Evolutionary conservation across 2,113 vertebrate genomes (phyloP), one percentile per base, ranked within the genome.

Genomic region (Colossoma macropomum): DNA sequence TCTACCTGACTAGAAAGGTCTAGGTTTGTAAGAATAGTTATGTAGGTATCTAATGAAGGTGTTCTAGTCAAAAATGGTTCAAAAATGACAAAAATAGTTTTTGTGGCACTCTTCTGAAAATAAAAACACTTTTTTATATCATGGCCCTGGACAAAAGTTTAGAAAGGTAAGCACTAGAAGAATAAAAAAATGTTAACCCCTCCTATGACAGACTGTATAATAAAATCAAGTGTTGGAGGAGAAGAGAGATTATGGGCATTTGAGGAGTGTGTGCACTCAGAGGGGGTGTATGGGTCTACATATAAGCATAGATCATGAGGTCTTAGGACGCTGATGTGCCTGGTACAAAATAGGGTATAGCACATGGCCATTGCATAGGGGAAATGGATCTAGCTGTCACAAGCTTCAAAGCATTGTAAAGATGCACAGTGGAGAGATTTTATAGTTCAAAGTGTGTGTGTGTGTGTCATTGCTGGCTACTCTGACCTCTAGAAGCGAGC

Each of bases 401-500:
- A 76, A 52, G 30, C 50, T 75, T 75, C 13, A 48, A 54, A 62
- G 50, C 56, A 45, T 25, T 25, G 15, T n/a, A 41, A 45, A 45
- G 21, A 41, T 59, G 21, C 56, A n/a, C 56, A 59, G 23, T 1
- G n/a, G 23, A 7, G 56, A n/a, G 56, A 23, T 59, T 59, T 23
- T 23, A 59, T 59, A 59, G 56, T 59, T 60, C 16, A 27, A 56
- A 38, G 32, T 63, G 75, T 60, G 74, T 60, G 50, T 59, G 16
- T 66, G n/a, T 21, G 19, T 41, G 30, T 25, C 13, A 19, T 9
- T 30, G 71, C 60, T 48, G 68, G 27, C 59, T 70, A 23, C 25
- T 56, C 30, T 79, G 66, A 79, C 81, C 56, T 77, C 68, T 77
- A 27, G 72, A 66, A 65, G 54, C 38, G 23, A 80, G 56, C 77